Evolutionary conservation across 2,113 vertebrate species (phyloP), one percentile per base, ranked within the genome.

Genomic region (Melanostigma gelatinosum): DNA sequence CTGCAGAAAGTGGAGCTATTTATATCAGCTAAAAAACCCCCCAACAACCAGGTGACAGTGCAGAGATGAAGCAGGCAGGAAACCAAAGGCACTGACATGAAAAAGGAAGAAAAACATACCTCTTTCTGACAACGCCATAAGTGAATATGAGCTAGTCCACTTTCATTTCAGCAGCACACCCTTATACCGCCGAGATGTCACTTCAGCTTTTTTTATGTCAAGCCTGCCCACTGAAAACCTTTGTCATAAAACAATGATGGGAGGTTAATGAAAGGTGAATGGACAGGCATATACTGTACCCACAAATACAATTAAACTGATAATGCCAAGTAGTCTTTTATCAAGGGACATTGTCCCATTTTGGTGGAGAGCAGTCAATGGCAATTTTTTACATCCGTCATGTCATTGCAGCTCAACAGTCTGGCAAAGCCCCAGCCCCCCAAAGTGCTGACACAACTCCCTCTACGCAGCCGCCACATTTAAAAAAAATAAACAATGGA

Each of bases 1-100:
- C 88, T 86, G 88, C 77, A 85, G 80, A 88, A 91, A 91, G 85
- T 77, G 76, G 65, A 78, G 90, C 91, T 93, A 93, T 94, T 95
- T 95, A 89, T 93, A 91, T 85, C 79, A 57, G 50, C 79, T 66
- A 27, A 69, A 69, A 55, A 69, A 62, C 80, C 66, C 68, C 34
- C 52, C 72, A 85, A 89, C 87, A 85, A 74, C 82, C 88, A 89
- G 90, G 90, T 93, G 90, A 92, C 87, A 87, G 75, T 42, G 68
- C 71, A 66, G 78, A 87, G 85, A 93, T 69, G 77, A 86, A 89
- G 79, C 82, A 70, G 22, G 44, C 60, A 67, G 77, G 52, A 84
- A 70, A 75, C 57, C 73, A 87, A 85, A 85, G 70, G 77, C 84
- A 85, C 69, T 82, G 81, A 89, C 87, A 86, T 83, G 79, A 77